A percentile compares a stretch with the other conserved stretches of the same genome.
phyloP scores from a whole-genome alignment of 2,797 vertebrate genomes.

The Sphenodon punctatus region DNA sequence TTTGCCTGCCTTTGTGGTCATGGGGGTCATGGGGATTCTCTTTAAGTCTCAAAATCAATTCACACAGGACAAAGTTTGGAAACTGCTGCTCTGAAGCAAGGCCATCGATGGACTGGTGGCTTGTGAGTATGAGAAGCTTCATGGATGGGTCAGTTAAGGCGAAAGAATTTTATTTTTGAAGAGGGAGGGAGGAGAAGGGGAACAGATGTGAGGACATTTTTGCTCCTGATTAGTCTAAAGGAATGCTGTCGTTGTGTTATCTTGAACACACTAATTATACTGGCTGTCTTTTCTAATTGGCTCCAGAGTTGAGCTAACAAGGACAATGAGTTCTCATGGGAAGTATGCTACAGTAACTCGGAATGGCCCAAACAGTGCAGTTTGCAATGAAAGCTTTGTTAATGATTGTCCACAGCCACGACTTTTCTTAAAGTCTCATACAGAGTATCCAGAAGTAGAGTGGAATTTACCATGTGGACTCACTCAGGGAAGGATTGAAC shows the following conservation, averaged over 20 bases:
- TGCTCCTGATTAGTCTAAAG: constrained; percentile 54
- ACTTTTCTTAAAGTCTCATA: constrained; percentile 39
- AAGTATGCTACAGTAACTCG: constrained; percentile 50
- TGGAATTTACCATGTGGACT: background rate
- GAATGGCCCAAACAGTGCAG: constrained; percentile 16
- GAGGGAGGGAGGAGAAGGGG: background rate
- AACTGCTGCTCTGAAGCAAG: too few relatives aligned
- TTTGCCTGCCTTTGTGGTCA: too few relatives aligned
- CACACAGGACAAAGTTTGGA: too few relatives aligned
- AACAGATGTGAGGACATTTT: constrained; percentile 56
- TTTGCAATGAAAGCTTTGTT: constrained; percentile 40
- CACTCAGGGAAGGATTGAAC: background rate
- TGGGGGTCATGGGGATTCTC: too few relatives aligned
- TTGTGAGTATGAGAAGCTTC: constrained; percentile 7
- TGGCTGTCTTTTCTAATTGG: constrained; percentile 60
- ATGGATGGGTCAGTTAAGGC: constrained; percentile 51
- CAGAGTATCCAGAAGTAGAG: accelerated
- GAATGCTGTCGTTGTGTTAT: constrained; percentile 66
- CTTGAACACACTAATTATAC: constrained; percentile 56
- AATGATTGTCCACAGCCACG: constrained; percentile 18
- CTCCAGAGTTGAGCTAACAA: constrained; percentile 52
- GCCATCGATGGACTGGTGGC: background rate
- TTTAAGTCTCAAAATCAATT: too few relatives aligned
- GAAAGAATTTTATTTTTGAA: constrained; percentile 42
- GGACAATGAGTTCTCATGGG: constrained; percentile 58